A percentile compares a stretch with the other conserved stretches of the same genome.
Conservation (phyloP, 2,113 vertebrate species). For the Charina bottae region DNA sequence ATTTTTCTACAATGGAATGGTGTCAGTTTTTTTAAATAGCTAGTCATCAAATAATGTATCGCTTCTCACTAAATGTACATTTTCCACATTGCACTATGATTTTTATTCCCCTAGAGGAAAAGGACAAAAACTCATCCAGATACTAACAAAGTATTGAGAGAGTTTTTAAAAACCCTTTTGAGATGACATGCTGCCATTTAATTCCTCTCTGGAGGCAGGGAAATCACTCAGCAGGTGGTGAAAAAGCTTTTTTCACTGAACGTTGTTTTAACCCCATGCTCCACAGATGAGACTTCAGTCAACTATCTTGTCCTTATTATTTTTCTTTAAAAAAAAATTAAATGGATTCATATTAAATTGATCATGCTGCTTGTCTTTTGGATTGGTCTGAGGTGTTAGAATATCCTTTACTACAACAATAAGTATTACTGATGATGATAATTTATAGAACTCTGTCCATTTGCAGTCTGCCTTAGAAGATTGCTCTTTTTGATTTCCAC, state of each 20-base stretch:
- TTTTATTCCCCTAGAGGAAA: not conserved
- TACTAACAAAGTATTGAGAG: conserved; percentile 15
- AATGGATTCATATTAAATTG: not conserved
- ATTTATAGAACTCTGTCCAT: not conserved
- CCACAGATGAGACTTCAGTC: not conserved
- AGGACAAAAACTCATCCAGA: conserved; percentile 30
- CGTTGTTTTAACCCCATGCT: not conserved
- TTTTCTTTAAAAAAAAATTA: not conserved
- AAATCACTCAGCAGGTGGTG: not conserved
- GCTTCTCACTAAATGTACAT: not conserved
- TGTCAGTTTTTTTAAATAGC: not conserved
- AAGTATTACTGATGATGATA: not conserved
- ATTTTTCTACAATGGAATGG: conserved; percentile 8
- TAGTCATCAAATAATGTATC: conserved; percentile 5
- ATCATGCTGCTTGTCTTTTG: not conserved
- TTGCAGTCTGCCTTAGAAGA: not conserved
- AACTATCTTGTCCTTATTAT: not conserved
- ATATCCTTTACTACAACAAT: not conserved
- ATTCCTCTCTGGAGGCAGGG: conserved; percentile 16
- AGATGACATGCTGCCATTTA: conserved; percentile 20
- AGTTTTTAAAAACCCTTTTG: conserved; percentile 2
- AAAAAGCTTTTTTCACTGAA: conserved; percentile 26
- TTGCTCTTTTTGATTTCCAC: not conserved
- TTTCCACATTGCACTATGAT: not conserved
- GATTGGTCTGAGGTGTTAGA: not conserved